Evolutionary conservation across 2,113 vertebrate genomes (phyloP).

Genomic region (Azemiops feae): DNA sequence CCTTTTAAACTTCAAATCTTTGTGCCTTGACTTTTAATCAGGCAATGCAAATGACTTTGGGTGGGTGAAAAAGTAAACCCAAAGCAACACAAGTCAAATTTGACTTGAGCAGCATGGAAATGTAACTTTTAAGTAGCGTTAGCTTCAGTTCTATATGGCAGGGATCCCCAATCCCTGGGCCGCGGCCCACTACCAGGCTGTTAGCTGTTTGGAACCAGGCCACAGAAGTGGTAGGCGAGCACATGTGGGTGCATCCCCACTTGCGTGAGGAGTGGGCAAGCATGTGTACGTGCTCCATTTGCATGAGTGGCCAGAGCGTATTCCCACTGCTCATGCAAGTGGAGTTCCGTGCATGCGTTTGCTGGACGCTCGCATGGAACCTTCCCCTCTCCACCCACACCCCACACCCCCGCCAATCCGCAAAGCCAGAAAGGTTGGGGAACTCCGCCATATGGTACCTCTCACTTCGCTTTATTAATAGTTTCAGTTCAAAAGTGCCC

Average conservation of each 20-base stretch:
- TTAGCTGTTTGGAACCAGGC: no score
- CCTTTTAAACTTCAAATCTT: slow-evolving; percentile 8
- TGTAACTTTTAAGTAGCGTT: not conserved
- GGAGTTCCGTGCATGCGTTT: no score
- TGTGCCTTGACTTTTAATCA: not conserved
- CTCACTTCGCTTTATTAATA: not conserved
- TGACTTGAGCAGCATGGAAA: not conserved
- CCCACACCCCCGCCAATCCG: not conserved
- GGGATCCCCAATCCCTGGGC: no score
- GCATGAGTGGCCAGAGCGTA: not conserved
- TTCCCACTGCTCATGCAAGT: not conserved
- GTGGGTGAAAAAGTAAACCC: not conserved
- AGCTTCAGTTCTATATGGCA: not conserved
- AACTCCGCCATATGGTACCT: not conserved
- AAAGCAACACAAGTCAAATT: not conserved
- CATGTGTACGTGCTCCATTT: not conserved
- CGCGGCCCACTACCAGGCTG: rapidly evolving
- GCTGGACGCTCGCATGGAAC: not conserved
- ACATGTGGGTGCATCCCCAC: not conserved
- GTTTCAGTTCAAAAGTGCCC: not conserved
- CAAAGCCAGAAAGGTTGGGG: not conserved
- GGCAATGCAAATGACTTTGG: not conserved
- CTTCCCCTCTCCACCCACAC: no score
- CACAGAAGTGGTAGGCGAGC: not conserved
- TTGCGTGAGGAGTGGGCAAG: not conserved